phyloP scores from a whole-genome alignment of 2,888 invertebrate genomes.

The Leptothorax acervorum region DNA sequence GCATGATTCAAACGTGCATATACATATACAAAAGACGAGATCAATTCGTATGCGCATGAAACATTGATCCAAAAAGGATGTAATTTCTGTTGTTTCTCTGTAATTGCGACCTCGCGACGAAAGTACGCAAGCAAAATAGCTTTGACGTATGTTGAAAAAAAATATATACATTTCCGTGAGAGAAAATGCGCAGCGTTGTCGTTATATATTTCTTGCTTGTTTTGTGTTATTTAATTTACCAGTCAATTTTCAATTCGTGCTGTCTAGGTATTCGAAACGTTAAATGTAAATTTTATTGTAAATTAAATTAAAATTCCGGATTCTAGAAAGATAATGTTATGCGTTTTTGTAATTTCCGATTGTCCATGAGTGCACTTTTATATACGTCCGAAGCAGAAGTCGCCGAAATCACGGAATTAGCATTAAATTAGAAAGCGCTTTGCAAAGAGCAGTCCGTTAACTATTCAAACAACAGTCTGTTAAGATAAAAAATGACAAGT shows the following conservation, averaged over 20 bases:
- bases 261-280: neutral
- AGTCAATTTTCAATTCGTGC: neutral
- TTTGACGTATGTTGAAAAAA: neutral
- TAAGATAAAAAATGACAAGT: neutral
- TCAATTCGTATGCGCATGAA: slow-evolving; percentile 22
- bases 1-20: slow-evolving; percentile 42
- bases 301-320: slow-evolving; percentile 20
- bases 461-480: neutral
- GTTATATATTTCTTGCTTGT: slow-evolving; percentile 1
- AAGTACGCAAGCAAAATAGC: slow-evolving; percentile 9
- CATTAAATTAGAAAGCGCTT: neutral
- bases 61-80: slow-evolving; percentile 24
- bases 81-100: slow-evolving; percentile 21
- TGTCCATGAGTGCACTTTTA: neutral
- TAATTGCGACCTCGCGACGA: slow-evolving; percentile 14
- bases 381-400: neutral
- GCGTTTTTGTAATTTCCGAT: neutral
- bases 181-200: neutral
- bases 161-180: neutral
- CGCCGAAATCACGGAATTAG: neutral
- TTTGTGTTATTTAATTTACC: neutral
- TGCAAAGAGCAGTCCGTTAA: neutral
- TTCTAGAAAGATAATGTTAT: neutral
- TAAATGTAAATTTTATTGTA: neutral
- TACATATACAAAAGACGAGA: neutral